Base-by-base conservation (phyloP, 2,797 vertebrate species). In the Pempheris klunzingeri region DNA sequence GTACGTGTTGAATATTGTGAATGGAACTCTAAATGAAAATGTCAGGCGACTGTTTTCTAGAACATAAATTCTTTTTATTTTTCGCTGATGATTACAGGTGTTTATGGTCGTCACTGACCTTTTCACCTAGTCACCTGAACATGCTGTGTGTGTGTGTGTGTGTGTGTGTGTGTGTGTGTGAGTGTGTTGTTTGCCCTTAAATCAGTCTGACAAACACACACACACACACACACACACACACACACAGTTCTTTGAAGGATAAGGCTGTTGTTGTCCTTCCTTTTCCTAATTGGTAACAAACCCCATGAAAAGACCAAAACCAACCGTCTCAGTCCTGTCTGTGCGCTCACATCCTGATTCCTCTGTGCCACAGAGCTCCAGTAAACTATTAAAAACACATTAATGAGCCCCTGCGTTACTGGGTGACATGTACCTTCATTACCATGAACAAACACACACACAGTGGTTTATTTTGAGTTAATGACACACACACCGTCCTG, bases 101-200 rank as follows among this genome's bases (percentile, higher is more conserved):
- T 22, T 47, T 26, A 60, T 64, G 24, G 7, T 24, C 61, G 69
- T 57, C 57, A 52, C 7, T 74, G 77, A 62, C 74, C 63, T 80
- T 67, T 71, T 43, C 14, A 60, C 57, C 38, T 38, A 5, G 24
- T 66, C 60, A 41, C 41, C 26, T 46, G 50, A 62, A 7, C 50
- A 71, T 10, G 2, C 18, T 18, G 4, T 46, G 50, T 34, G 43
- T 47, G 46, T 65, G 38, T 67, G 69, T 55, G 43, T 28, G 32
- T 65, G 43, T 17, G 60, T 50, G 46, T 7, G 15, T n/a, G 24
- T 9, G 18, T 20, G n/a, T n/a, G n/a, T n/a, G n/a, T n/a, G n/a
- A n/a, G n/a, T 32, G 32, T 36, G 18, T n/a, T 69, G 9, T 57
- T 43, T 38, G 12, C 9, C n/a, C 32, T 68, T 59, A 49, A 63